Percentiles rank a stretch among this genome's conserved stretches.
Conservation (phyloP, 1,140 invertebrate genomes). For the Orchesella cincta region DNA sequence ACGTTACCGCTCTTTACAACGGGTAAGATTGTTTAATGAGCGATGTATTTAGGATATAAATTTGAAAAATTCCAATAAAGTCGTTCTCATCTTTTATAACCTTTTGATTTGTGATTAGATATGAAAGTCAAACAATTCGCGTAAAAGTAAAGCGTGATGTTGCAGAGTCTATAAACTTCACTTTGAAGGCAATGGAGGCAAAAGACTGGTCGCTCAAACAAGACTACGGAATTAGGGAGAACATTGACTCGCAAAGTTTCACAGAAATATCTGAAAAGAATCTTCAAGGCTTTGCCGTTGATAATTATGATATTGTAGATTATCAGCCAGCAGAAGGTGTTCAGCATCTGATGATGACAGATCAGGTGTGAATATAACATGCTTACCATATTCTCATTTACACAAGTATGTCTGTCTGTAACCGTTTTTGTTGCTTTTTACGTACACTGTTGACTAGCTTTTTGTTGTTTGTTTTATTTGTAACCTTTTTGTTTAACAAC, state of each 20-base stretch:
- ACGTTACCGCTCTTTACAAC: conserved; percentile 70
- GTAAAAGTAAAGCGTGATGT: conserved; percentile 67
- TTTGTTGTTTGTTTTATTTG: neutral
- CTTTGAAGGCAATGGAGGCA: conserved; percentile 72
- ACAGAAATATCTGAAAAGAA: conserved; percentile 67
- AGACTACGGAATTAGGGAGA: conserved; percentile 68
- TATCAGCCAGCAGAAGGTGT: conserved; percentile 31
- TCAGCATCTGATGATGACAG: conserved; percentile 46
- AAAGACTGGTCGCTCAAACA: conserved; percentile 75
- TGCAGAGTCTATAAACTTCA: conserved; percentile 73
- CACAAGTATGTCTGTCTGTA: too few relatives aligned
- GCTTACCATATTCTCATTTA: too few relatives aligned
- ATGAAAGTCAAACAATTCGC: conserved; percentile 64
- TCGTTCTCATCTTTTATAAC: conserved; percentile 1
- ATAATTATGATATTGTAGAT: conserved; percentile 59
- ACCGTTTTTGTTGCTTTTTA: neutral
- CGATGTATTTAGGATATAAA: conserved; percentile 40
- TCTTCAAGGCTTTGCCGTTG: conserved; percentile 65
- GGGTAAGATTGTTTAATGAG: conserved; percentile 58
- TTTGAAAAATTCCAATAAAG: neutral
- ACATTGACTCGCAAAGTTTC: conserved; percentile 62
- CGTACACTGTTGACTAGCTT: neutral
- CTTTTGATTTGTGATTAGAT: conserved; percentile 58
- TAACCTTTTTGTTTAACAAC: neutral
- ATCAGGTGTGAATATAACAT: conserved; percentile 35